Conservation (phyloP, 2,113 vertebrate genomes). For the Pomatorhinus ruficollis region DNA sequence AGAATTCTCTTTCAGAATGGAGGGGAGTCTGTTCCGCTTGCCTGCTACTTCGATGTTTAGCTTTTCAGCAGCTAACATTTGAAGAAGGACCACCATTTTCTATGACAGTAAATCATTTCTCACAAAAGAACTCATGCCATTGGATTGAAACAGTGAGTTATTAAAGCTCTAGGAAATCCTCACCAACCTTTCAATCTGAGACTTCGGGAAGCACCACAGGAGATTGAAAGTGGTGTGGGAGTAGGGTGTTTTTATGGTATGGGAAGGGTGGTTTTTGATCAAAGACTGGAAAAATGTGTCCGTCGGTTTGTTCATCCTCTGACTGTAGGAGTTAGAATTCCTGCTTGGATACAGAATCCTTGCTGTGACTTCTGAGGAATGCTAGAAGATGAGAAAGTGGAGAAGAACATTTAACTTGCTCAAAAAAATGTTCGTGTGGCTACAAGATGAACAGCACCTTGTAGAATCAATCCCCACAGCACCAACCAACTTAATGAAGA, state of each 20-base stretch:
- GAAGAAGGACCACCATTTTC: not conserved
- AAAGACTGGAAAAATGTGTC: not conserved
- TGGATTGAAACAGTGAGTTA: not conserved
- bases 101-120: not conserved
- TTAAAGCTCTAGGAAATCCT: not conserved
- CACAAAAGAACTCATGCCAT: not conserved
- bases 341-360: not conserved
- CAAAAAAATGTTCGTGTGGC: not conserved
- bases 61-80: not conserved
- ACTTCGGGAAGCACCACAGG: not conserved
- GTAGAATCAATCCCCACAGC: not conserved
- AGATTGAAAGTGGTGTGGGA: not conserved
- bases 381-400: not conserved
- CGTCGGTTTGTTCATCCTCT: not conserved
- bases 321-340: not conserved
- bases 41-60: not conserved
- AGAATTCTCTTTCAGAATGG: not conserved
- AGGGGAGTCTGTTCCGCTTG: not conserved
- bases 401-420: not conserved
- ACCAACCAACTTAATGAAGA: not conserved
- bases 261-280: not conserved
- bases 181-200: not conserved
- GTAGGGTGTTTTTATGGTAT: not conserved
- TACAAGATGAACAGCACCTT: conserved; percentile 2
- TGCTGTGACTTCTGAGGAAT: not conserved